Evolutionary conservation across 2,113 vertebrate genomes (phyloP), one percentile per base, ranked within the genome.

Genomic region (Caranx ignobilis): DNA sequence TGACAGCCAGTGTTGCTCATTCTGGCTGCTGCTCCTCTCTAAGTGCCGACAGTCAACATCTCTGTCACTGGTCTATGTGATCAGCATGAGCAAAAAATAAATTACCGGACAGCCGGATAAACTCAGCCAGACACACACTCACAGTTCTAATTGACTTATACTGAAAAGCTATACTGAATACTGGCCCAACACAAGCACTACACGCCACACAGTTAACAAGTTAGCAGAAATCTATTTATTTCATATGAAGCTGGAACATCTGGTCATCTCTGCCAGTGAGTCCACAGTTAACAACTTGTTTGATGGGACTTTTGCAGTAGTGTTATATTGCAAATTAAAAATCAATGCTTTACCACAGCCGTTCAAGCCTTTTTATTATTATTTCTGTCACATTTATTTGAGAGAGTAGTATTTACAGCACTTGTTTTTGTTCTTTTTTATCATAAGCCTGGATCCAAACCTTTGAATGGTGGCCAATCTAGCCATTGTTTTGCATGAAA

Each of bases 1-100:
- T 90, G 85, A 84, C 83, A 86, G 85, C 82, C 66, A 71, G 75
- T 65, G 84, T 71, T 62, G 86, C 87, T 78, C 77, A 67, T 79
- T 63, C 66, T 89, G 89, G 90, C 91, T 83, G 62, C 89, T 76
- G 76, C 75, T 63, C 35, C 74, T 54, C 83, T 70, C 82, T 43
- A 78, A 92, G 89, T 65, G 80, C 78, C 82, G 69, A 39, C 83
- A 72, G 85, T 79, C 86, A 69, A 69, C 81, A 77, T 76, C 59
- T 71, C 73, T 67, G 41, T 75, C 69, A 70, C 57, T 19, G 21
- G 48, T 75, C 74, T 31, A 21, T 52, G 2, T 73, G 70, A 81
- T 52, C 68, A 61, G 56, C 66, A 13, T 64, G 78, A 83, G 60
- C 35, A 60, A 76, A 83, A 85, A 74, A 68, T 48, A 60, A 56